phyloP scores from a whole-genome alignment of 2,888 invertebrate genomes.

The Lottia scabra region DNA sequence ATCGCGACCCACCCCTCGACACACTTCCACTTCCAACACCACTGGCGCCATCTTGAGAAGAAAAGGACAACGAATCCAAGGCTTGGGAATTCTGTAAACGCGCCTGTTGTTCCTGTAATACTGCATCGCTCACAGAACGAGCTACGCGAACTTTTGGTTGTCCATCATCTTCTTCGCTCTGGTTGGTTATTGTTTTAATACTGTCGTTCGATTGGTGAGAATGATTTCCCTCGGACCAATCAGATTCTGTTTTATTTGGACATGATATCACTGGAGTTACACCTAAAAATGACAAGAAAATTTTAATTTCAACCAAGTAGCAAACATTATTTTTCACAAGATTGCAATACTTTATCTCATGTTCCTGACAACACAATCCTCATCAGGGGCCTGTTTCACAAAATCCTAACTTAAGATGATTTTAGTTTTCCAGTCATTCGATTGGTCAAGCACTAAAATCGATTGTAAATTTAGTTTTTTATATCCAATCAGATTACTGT shows the following conservation, averaged over 20 bases:
- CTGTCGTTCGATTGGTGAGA: background rate
- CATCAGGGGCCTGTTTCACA: no score
- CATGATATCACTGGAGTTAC: no score
- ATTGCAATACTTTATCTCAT: no score
- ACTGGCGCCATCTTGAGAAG: conserved; percentile 8
- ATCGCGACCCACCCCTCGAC: background rate
- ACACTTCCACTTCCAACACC: background rate
- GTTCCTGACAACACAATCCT: no score
- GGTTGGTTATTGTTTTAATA: background rate
- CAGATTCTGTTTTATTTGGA: background rate
- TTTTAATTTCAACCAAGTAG: no score
- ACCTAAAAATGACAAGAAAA: background rate
- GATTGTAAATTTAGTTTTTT: no score
- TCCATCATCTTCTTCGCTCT: background rate
- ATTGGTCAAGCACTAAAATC: no score
- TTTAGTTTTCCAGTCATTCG: no score
- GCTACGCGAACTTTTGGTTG: no score
- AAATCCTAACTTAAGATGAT: no score
- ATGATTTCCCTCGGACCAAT: background rate
- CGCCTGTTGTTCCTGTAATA: background rate
- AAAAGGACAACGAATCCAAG: conserved; percentile 8
- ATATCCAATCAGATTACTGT: no score
- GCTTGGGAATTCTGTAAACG: background rate
- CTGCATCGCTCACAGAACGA: background rate
- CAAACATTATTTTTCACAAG: no score